Percentiles rank a stretch among this genome's conserved stretches.
phyloP scores from a whole-genome alignment of 2,888 invertebrate species.

The Antheraea assamensis region DNA sequence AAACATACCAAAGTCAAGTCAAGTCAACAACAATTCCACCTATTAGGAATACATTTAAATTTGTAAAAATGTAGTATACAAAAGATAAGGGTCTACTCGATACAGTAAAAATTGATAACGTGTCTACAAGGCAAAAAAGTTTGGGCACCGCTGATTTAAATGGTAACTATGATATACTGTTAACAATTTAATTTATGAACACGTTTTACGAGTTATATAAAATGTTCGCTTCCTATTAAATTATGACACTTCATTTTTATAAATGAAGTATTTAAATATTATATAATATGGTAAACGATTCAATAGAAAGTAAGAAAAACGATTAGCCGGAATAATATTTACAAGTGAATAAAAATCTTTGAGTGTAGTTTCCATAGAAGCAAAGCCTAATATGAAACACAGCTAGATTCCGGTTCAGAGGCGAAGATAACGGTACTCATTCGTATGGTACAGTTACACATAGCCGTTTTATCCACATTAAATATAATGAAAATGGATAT shows the following conservation, averaged over 20 bases:
- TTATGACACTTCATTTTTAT: too few species aligned
- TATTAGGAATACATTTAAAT: too few species aligned
- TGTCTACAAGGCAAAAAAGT: too few species aligned
- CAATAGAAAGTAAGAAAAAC: background rate
- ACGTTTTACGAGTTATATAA: background rate
- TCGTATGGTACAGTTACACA: background rate
- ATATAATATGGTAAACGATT: too few species aligned
- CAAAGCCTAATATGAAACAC: background rate
- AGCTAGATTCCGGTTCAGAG: background rate
- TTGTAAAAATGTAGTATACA: too few species aligned
- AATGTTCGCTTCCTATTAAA: too few species aligned
- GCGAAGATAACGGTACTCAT: background rate
- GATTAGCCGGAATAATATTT: background rate
- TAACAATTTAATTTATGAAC: background rate
- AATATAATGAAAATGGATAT: background rate
- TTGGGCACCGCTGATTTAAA: too few species aligned
- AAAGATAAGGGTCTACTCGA: too few species aligned
- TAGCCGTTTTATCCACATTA: background rate
- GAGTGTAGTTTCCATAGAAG: background rate
- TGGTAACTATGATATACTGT: background rate
- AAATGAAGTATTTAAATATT: too few species aligned
- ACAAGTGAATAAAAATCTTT: background rate
- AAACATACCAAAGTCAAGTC: too few species aligned
- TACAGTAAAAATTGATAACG: too few species aligned
- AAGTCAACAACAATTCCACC: too few species aligned